These are phyloP conservation scores for Pheucticus melanocephalus DNA, from an alignment of 2,113 vertebrate genomes.

Conservation along the genomic window DNA sequence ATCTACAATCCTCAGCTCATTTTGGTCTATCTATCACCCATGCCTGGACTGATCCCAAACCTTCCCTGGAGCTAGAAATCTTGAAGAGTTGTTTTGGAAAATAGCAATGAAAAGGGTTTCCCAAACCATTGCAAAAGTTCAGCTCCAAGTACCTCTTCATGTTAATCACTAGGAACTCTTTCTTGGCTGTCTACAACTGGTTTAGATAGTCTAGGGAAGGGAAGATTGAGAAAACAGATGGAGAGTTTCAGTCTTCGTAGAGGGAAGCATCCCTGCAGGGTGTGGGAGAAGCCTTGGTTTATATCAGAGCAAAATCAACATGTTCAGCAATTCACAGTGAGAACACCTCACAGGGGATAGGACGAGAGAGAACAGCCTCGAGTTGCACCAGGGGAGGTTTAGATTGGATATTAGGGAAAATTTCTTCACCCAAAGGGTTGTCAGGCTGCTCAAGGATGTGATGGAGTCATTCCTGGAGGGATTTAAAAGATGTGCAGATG, in stretches of 20 bases:
- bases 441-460: not conserved
- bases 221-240: not conserved
- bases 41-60: not conserved
- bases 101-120: not conserved
- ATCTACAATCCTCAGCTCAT: not conserved
- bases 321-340: not conserved
- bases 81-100: not conserved
- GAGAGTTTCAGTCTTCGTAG: not conserved
- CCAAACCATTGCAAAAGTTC: not conserved
- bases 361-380: fast-evolving
- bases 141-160: not conserved
- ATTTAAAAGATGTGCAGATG: not conserved
- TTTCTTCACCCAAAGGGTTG: not conserved
- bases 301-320: not conserved
- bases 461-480: not conserved
- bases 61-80: not conserved
- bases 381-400: not conserved
- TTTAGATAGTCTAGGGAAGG: not conserved
- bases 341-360: not conserved
- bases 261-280: not conserved
- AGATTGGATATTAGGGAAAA: not conserved
- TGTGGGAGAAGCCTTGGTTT: not conserved
- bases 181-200: not conserved
- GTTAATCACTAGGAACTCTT: not conserved
- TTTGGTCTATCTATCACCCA: not conserved